A percentile compares a stretch with the other conserved stretches of the same genome.
Conservation (phyloP, 1,140 invertebrate genomes). For the Hycleus phaleratus region DNA sequence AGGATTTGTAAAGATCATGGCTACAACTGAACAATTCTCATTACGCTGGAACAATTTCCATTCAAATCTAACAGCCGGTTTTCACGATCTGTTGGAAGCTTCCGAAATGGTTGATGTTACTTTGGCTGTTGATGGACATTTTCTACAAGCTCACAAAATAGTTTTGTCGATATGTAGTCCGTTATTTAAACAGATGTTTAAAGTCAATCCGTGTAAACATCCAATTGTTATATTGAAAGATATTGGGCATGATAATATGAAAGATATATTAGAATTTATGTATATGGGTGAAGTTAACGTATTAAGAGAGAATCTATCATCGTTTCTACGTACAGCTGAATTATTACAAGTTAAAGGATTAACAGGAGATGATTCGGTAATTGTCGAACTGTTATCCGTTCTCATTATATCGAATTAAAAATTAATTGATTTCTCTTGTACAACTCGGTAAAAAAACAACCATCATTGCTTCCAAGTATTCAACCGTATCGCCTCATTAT, state of each 20-base stretch:
- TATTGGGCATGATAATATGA: constrained; percentile 66
- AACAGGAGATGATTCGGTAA: constrained; percentile 47
- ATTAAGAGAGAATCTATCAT: constrained; percentile 76
- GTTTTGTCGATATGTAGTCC: constrained; percentile 66
- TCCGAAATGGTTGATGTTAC: constrained; percentile 66
- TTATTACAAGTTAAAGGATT: constrained; percentile 81
- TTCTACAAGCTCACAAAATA: constrained; percentile 63
- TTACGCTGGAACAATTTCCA: constrained; percentile 61
- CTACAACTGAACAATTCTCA: constrained; percentile 49
- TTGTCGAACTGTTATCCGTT: constrained; percentile 10
- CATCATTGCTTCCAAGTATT: no score
- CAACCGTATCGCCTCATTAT: no score
- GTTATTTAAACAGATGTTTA: constrained; percentile 64
- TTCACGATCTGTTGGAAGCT: constrained; percentile 53
- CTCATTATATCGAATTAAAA: no score
- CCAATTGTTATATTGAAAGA: constrained; percentile 73
- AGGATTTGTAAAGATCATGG: no score
- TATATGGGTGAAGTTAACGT: constrained; percentile 88
- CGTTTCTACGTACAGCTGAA: constrained; percentile 81
- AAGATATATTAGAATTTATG: constrained; percentile 74
- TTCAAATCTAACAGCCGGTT: constrained; percentile 53
- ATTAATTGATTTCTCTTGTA: no score
- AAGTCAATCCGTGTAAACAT: constrained; percentile 43
- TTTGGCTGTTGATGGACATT: constrained; percentile 60
- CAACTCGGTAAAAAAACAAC: no score